Conservation (phyloP, 2,113 vertebrate genomes). For the Pelecanoides urinatrix region DNA sequence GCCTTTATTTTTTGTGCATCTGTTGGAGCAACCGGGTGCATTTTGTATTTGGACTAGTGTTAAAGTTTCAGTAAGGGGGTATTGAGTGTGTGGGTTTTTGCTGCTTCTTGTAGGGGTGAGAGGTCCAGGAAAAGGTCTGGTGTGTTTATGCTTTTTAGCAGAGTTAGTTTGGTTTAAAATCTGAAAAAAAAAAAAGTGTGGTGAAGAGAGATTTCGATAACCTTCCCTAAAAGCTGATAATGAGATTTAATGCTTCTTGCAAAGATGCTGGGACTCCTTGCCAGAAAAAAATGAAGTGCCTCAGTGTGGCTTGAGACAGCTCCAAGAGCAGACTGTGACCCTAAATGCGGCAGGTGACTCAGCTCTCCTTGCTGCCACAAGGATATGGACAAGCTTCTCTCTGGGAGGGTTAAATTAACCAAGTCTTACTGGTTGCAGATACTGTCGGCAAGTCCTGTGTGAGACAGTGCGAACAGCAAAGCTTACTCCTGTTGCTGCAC, state of each 20-base stretch:
- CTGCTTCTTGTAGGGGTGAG: background rate
- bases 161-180: background rate
- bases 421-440: conserved; percentile 72
- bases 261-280: background rate
- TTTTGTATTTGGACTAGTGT: background rate
- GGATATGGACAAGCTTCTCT: background rate
- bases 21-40: background rate
- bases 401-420: background rate
- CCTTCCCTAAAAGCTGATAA: background rate
- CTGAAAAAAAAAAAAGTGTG: background rate
- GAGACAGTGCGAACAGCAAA: conserved; percentile 92
- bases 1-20: background rate
- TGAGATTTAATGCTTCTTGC: background rate
- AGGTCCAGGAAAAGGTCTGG: background rate
- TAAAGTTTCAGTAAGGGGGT: background rate
- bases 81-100: background rate
- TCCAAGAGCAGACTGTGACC: background rate
- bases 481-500: conserved; percentile 90
- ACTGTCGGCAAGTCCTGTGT: conserved; percentile 90
- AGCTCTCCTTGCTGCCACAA: background rate
- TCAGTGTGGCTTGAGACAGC: background rate
- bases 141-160: background rate
- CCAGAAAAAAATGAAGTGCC: background rate
- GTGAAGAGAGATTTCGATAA: background rate
- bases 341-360: background rate